A percentile compares a stretch with the other conserved stretches of the same genome.
Conservation (phyloP, 2,113 vertebrate species). For the Callorhinus ursinus region DNA sequence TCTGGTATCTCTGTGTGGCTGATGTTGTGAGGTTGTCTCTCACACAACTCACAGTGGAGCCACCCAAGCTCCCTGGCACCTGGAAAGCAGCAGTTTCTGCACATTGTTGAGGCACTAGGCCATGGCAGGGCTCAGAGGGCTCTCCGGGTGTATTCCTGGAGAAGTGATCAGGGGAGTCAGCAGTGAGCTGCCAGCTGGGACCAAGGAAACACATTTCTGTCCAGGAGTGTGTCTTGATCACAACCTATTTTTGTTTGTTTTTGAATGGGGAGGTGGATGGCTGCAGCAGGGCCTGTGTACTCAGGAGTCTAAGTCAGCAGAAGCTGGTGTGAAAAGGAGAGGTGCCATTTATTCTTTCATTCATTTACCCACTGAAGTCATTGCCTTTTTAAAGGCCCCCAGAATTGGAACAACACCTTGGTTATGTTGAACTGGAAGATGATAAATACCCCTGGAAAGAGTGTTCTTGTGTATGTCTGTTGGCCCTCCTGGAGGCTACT, state of each 20-base stretch:
- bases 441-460: conserved; percentile 8
- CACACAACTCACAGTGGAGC: not conserved
- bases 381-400: not conserved
- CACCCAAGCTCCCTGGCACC: not conserved
- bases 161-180: rapidly evolving
- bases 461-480: not conserved
- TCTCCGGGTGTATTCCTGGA: not conserved
- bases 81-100: not conserved
- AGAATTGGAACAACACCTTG: not conserved
- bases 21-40: not conserved
- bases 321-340: not conserved
- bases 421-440: not conserved
- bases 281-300: not conserved
- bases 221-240: not conserved
- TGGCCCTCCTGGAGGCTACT: not conserved
- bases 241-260: not conserved
- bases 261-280: not conserved
- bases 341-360: not conserved
- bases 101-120: not conserved
- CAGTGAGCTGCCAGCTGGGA: not conserved
- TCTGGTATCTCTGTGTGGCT: not conserved
- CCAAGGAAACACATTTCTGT: not conserved
- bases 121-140: rapidly evolving
- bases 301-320: not conserved
- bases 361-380: not conserved